A percentile compares a stretch with the other conserved stretches of the same genome.
Evolutionary conservation across 1,140 invertebrate species (phyloP).

Genomic region (Cryptotermes secundus): DNA sequence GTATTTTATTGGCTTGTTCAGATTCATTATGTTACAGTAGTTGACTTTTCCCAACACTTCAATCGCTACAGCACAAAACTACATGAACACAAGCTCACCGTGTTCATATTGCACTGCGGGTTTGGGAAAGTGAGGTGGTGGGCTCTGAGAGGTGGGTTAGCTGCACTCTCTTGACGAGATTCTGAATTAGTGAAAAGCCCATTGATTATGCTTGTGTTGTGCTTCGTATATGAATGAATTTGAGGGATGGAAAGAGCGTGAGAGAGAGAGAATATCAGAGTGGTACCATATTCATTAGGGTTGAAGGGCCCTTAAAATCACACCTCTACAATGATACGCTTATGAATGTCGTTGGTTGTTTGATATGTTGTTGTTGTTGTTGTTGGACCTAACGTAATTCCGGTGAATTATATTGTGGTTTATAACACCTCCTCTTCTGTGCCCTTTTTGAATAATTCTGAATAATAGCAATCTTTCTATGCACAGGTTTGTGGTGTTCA

Average conservation of each 20-base stretch:
- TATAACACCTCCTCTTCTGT: neutral
- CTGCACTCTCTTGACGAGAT: neutral
- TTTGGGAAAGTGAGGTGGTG: neutral
- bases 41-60: slow-evolving; percentile 14
- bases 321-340: neutral
- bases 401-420: slow-evolving; percentile 13
- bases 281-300: neutral
- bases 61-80: neutral
- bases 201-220: slow-evolving; percentile 11
- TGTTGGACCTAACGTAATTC: neutral
- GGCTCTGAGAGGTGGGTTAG: neutral
- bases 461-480: neutral
- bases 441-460: neutral
- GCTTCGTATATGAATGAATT: slow-evolving; percentile 8
- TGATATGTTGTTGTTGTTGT: slow-evolving; percentile 11
- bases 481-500: neutral
- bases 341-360: neutral
- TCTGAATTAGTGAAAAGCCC: slow-evolving; percentile 14
- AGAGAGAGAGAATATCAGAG: neutral
- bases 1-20: slow-evolving; percentile 14
- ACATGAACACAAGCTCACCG: neutral
- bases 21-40: neutral
- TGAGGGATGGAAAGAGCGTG: slow-evolving; percentile 8
- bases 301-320: neutral
- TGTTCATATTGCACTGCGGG: neutral